These are phyloP conservation scores for Perca schrenkii DNA, from an alignment of 2,113 vertebrate genomes.

Conservation along the genomic window DNA sequence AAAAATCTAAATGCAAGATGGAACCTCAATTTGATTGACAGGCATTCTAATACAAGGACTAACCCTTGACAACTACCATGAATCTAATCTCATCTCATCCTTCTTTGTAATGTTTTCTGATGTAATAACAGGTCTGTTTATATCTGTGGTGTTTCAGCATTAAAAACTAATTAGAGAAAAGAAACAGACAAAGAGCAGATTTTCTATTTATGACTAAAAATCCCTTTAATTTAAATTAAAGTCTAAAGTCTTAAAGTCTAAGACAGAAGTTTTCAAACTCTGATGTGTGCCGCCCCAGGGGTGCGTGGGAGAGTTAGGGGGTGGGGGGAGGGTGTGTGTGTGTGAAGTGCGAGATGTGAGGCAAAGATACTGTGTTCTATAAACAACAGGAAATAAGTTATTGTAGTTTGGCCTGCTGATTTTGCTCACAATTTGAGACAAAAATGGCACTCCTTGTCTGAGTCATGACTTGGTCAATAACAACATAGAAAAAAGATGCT, in stretches of 20 bases:
- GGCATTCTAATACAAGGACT: not conserved
- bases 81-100: not conserved
- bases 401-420: not conserved
- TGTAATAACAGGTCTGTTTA: not conserved
- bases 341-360: not conserved
- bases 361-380: not conserved
- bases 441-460: not conserved
- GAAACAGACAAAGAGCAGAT: not conserved
- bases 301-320: not conserved
- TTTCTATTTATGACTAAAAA: not conserved
- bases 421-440: not conserved
- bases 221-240: not conserved
- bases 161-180: constrained; percentile 13
- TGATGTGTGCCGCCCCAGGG: not conserved
- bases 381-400: not conserved
- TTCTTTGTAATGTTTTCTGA: constrained; percentile 3
- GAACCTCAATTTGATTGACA: constrained; percentile 13
- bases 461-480: not conserved
- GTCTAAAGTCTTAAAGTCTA: not conserved
- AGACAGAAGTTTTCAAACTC: not conserved
- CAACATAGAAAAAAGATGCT: not conserved
- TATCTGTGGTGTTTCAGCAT: not conserved
- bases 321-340: no score
- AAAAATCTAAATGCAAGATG: not conserved
- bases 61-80: not conserved